Percentiles rank a stretch among this genome's conserved stretches.
These are phyloP conservation scores for Agonopterix heracliana DNA, from an alignment of 2,888 invertebrate genomes.

Conservation along the genomic window DNA sequence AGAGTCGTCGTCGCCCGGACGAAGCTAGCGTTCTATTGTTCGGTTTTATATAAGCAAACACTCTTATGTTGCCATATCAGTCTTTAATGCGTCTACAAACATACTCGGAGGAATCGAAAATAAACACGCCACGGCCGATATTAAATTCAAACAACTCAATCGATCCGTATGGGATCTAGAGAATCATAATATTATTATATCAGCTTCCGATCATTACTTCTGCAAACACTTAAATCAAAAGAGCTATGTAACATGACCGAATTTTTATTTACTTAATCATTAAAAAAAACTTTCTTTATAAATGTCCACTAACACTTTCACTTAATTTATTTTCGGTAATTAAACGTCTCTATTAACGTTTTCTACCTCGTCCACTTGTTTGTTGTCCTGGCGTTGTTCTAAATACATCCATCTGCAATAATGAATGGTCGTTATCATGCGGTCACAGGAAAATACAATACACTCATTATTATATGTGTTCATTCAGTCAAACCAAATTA, in stretches of 20 bases:
- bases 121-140: conserved; percentile 39
- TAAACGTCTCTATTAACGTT: conserved; percentile 40
- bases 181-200: conserved; percentile 23
- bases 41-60: conserved; percentile 50
- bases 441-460: not conserved
- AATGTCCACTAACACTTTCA: conserved; percentile 37
- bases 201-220: conserved; percentile 19
- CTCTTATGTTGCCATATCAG: conserved; percentile 61
- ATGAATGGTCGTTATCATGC: not conserved
- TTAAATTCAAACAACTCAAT: conserved; percentile 36
- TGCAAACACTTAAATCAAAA: conserved; percentile 20
- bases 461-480: not conserved
- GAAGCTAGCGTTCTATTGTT: conserved; percentile 49
- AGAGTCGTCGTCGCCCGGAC: conserved; percentile 27
- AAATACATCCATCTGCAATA: conserved; percentile 82
- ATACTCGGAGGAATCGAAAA: conserved; percentile 46
- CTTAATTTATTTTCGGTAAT: conserved; percentile 22
- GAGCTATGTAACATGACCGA: conserved; percentile 8
- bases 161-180: conserved; percentile 20
- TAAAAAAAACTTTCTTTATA: conserved; percentile 22
- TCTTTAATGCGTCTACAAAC: conserved; percentile 54
- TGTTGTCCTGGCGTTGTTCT: conserved; percentile 76
- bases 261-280: conserved; percentile 9
- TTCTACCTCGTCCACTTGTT: conserved; percentile 36
- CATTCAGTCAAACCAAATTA: too few relatives aligned